phyloP scores from a whole-genome alignment of 2,888 invertebrate species.

The Sturmia bella region DNA sequence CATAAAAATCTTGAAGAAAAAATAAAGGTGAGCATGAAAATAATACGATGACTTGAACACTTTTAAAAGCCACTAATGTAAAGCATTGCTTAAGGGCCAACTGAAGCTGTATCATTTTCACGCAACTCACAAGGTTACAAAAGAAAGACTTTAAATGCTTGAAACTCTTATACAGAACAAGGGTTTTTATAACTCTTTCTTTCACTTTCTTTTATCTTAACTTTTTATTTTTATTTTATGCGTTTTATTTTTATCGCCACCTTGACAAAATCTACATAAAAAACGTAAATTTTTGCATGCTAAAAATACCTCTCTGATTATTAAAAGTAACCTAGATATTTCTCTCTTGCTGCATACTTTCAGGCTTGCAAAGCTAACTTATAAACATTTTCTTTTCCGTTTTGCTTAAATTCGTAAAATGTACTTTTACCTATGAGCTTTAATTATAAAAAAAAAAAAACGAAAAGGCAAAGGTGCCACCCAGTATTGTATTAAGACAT shows the following conservation, averaged over 20 bases:
- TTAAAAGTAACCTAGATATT: conserved; percentile 64
- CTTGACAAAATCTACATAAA: conserved; percentile 36
- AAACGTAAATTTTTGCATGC: conserved; percentile 49
- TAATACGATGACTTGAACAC: background rate
- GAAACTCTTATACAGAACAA: conserved; percentile 14
- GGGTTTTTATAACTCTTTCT: conserved; percentile 27
- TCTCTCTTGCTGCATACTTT: conserved; percentile 40
- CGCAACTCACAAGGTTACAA: conserved; percentile 26
- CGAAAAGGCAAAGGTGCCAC: background rate
- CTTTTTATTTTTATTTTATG: conserved; percentile 25
- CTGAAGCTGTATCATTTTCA: background rate
- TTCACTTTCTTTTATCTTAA: background rate
- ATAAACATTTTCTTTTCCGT: background rate
- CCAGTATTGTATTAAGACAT: conserved; percentile 26
- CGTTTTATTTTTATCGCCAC: conserved; percentile 57
- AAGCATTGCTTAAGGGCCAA: background rate
- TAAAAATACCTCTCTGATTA: conserved; percentile 52
- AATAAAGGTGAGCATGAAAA: background rate
- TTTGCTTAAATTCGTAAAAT: conserved; percentile 43
- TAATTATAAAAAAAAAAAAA: conserved; percentile 1
- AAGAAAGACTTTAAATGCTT: conserved; percentile 25
- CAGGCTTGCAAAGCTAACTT: conserved; percentile 16
- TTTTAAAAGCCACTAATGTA: background rate
- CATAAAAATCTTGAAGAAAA: no score
- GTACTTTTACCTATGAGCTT: conserved; percentile 12